phyloP scores from a whole-genome alignment of 2,797 vertebrate genomes.

The Sebastes umbrosus region DNA sequence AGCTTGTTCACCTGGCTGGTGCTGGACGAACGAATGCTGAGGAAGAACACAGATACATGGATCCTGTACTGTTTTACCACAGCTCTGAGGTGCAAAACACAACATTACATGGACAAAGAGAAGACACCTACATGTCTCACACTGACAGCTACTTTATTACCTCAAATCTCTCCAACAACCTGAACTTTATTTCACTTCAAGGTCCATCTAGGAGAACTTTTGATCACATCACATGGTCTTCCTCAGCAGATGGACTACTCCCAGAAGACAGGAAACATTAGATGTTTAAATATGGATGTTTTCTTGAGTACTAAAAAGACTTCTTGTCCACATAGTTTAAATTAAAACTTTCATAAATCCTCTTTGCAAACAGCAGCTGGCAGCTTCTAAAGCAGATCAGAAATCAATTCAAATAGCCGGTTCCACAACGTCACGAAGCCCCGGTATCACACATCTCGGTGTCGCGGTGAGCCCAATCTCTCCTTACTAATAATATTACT shows the following conservation, averaged over 20 bases:
- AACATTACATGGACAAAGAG: not conserved
- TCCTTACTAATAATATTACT: no score
- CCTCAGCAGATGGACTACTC: not conserved
- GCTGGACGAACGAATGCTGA: conserved; percentile 92
- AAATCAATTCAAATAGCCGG: no score
- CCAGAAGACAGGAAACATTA: no score
- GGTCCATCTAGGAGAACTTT: not conserved
- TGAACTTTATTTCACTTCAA: not conserved
- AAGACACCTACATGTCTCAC: not conserved
- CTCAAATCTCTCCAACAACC: not conserved
- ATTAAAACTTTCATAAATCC: no score
- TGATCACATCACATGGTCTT: not conserved
- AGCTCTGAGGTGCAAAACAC: not conserved
- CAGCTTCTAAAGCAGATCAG: no score
- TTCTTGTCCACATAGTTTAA: no score
- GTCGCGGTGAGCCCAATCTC: no score
- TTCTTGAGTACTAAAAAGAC: no score
- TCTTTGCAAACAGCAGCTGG: no score
- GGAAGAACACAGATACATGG: not conserved
- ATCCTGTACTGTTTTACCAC: not conserved
- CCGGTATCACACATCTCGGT: no score
- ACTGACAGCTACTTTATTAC: not conserved
- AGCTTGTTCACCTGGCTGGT: conserved; percentile 95
- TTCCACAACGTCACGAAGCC: no score
- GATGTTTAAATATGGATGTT: not conserved